Conservation (phyloP, 2,888 invertebrate species). For the Hypercompe scribonia region DNA sequence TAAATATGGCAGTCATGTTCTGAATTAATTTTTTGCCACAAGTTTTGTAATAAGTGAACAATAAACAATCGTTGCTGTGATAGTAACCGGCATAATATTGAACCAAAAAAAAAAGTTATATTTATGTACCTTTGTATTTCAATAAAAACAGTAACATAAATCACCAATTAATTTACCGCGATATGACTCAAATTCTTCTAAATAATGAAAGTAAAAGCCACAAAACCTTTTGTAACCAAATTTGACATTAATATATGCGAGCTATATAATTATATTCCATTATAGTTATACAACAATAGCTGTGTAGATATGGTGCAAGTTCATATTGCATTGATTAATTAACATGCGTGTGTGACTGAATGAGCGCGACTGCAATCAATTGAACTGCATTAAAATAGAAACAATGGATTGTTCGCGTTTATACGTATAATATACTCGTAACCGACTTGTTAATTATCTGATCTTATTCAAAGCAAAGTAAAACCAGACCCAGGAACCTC, state of each 20-base stretch:
- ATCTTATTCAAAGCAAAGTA: too few relatives aligned
- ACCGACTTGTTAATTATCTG: constrained; percentile 2
- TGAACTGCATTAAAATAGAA: constrained; percentile 14
- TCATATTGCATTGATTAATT: constrained; percentile 9
- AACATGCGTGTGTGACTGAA: constrained; percentile 4
- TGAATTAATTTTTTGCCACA: background rate
- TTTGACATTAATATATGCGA: background rate
- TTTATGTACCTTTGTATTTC: background rate
- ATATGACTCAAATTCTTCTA: background rate
- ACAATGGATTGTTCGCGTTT: constrained; percentile 7
- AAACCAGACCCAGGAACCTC: too few relatives aligned
- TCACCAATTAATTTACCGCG: background rate
- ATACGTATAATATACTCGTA: constrained; percentile 3
- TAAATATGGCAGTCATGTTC: background rate
- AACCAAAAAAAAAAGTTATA: background rate
- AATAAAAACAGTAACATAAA: background rate
- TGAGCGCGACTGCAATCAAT: constrained; percentile 13
- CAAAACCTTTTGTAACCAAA: background rate
- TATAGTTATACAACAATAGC: background rate
- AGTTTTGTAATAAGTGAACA: background rate
- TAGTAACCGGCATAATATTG: background rate
- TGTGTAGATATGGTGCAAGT: background rate
- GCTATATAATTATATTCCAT: background rate
- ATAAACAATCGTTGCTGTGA: too few relatives aligned
- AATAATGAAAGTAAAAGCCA: background rate